Base-by-base conservation (phyloP, 2,888 invertebrate species). In the Tetropium fuscum region DNA sequence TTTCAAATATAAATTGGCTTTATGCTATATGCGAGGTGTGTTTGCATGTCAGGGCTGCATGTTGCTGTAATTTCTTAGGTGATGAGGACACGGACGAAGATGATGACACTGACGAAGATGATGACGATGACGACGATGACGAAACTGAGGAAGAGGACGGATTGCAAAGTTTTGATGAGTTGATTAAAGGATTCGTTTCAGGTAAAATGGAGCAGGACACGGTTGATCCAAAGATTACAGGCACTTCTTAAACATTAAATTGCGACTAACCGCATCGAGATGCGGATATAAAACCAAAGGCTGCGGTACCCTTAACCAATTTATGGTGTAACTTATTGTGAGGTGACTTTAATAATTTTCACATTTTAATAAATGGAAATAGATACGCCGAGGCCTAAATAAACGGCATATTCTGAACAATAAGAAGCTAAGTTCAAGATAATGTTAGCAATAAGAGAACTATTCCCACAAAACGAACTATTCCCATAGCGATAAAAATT, bases 81-180 rank as follows among this genome's bases (percentile, higher is more conserved):
- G 82, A 84, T 58, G 80, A 77, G 30, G 81, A 84, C 54, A 82
- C 84, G 63, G 81, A 83, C 57, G 81, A 85, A 60, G 84, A 85
- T 2, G 83, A 86, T 25, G 83, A 86, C 11, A 83, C 84, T 64
- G 83, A 82, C 34, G 75, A 83, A 5, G 76, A 83, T 43, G 78
- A 81, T 45, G 80, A 83, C 16, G 81, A 82, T 60, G 80, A 82
- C 60, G 78, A 81, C 44, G 78, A 85, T 53, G 82, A 84, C 60
- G 82, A 84, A 54, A 81, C 85, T 63, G 84, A 86, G 2, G 83
- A 86, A 19, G 83, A 86, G n/a, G 83, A 84, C 63, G 77, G 78
- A 51, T 81, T 83, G 60, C 80, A 82, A 55, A 56, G 43, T 57
- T 70, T 73, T 58, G 69, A 68, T 55, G 72, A 75, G 66, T 70